phyloP scores from a whole-genome alignment of 2,797 vertebrate genomes.

The Cossypha polioptera region DNA sequence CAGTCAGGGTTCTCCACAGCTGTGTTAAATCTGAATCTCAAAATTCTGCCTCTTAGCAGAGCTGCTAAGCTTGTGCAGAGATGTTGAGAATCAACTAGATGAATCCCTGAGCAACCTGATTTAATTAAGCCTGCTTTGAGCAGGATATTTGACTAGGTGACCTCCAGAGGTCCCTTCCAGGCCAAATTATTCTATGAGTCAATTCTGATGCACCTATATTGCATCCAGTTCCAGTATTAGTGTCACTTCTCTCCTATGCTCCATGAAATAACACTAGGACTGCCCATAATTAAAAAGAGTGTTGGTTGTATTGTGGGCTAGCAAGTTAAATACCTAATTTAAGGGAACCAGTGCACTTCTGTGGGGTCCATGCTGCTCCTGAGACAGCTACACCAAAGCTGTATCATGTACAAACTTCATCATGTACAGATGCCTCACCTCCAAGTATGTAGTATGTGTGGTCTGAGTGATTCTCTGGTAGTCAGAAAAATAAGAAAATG shows the following conservation, averaged over 20 bases:
- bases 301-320: not conserved
- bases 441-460: not conserved
- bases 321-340: not conserved
- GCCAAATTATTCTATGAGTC: not conserved
- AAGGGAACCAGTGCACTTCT: not conserved
- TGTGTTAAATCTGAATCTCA: not conserved
- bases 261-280: fast-evolving
- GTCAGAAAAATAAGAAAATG: not conserved
- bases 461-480: not conserved
- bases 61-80: not conserved
- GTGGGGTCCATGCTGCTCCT: not conserved
- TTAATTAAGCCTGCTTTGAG: not conserved
- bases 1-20: not conserved
- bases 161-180: not conserved
- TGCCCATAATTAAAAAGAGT: not conserved
- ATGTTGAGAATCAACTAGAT: not conserved
- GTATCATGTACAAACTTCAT: not conserved
- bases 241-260: not conserved
- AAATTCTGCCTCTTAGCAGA: not conserved
- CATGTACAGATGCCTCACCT: not conserved
- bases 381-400: not conserved
- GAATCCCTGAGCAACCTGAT: not conserved
- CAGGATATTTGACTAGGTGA: not conserved
- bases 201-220: not conserved
- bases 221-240: not conserved